A percentile compares a stretch with the other conserved stretches of the same genome.
phyloP scores from a whole-genome alignment of 2,797 vertebrate genomes.

The Tachyglossus aculeatus region DNA sequence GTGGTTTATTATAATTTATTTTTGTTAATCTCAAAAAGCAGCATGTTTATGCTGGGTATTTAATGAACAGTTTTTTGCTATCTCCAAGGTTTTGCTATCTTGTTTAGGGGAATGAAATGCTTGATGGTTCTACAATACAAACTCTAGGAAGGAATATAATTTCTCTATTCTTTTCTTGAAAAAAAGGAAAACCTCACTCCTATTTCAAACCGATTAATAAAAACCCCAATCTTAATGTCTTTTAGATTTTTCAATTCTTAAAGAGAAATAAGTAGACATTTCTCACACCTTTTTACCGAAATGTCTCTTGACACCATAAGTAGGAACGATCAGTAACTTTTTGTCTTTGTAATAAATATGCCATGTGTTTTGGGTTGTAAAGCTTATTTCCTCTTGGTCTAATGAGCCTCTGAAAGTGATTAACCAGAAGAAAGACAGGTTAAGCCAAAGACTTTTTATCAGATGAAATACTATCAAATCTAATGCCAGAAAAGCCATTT shows the following conservation, averaged over 20 bases:
- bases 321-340: constrained; percentile 27
- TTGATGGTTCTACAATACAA: too few relatives aligned
- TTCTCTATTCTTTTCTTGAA: constrained; percentile 18
- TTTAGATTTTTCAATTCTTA: constrained; percentile 34
- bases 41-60: too few relatives aligned
- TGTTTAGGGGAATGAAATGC: background rate
- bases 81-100: background rate
- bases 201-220: constrained; percentile 28
- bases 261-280: too few relatives aligned
- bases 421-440: constrained; percentile 61
- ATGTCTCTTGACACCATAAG: constrained; percentile 19
- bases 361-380: constrained; percentile 71
- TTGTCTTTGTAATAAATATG: too few relatives aligned
- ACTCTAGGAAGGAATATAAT: constrained; percentile 20
- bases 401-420: constrained; percentile 68
- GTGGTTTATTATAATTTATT: too few relatives aligned
- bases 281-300: constrained; percentile 34
- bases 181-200: too few relatives aligned
- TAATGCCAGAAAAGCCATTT: background rate
- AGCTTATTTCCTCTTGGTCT: constrained; percentile 62
- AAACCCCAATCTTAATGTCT: constrained; percentile 26
- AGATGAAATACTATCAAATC: constrained; percentile 49
- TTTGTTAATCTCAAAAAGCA: too few relatives aligned
- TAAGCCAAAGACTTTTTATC: constrained; percentile 60
- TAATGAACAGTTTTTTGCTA: too few relatives aligned